Conservation (phyloP, 2,113 vertebrate species). For the Colius striatus region DNA sequence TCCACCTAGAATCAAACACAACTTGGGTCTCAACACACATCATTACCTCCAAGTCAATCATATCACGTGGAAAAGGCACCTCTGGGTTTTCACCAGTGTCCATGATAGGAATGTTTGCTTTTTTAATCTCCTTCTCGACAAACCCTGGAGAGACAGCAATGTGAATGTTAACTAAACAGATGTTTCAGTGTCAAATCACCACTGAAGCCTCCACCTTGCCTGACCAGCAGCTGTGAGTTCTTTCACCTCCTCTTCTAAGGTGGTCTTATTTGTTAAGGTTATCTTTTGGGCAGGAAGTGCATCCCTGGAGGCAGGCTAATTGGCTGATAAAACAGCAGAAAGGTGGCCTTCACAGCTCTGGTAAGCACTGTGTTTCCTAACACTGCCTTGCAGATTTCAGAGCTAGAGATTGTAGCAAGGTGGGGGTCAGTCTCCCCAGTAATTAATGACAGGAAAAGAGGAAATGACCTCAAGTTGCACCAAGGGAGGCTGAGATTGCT, state of each 20-base stretch:
- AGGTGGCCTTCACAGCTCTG: fast-evolving
- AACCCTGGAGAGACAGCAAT: constrained; percentile 81
- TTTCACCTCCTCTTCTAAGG: neutral
- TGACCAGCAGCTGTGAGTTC: neutral
- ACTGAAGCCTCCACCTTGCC: neutral
- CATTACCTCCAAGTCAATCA: constrained; percentile 97
- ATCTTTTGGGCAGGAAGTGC: fast-evolving
- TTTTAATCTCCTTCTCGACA: constrained; percentile 98
- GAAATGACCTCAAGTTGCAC: no score
- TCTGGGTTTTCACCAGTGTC: constrained; percentile 98
- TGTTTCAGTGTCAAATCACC: neutral
- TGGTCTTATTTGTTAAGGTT: fast-evolving
- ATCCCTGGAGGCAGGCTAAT: neutral
- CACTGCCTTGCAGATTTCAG: fast-evolving
- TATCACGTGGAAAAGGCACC: constrained; percentile 96
- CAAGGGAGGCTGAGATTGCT: no score
- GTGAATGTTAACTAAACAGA: neutral
- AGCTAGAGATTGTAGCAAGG: no score
- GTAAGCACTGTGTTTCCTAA: no score
- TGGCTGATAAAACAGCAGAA: fast-evolving
- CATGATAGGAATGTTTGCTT: constrained; percentile 89
- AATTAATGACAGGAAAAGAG: no score
- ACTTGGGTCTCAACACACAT: neutral
- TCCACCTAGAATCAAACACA: neutral
- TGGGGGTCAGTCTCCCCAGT: no score